Base-by-base conservation (phyloP, 2,888 invertebrate species). In the Unio pictorum region DNA sequence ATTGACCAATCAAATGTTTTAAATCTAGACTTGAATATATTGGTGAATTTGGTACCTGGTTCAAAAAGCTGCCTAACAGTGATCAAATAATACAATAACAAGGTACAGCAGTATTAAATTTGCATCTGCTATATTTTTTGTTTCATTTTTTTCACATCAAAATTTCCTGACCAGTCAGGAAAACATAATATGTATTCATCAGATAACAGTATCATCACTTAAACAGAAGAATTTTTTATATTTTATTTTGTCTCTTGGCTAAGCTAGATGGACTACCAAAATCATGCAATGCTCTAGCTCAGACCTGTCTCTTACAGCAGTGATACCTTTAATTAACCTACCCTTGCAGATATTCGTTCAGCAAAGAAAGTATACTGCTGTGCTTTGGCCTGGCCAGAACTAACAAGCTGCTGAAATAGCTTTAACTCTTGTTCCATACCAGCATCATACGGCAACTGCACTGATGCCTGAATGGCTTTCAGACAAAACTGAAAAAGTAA, bases 331-430 rank as follows among this genome's bases (percentile, higher is more conserved):
- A 28, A 23, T 63, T 26, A 18, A 34, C 59, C 61, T 80, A 89
- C 89, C 84, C 81, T 84, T 23, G 76, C 64, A 57, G 86, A 84
- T 26, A 81, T 73, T 67, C 87, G 72, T 68, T 88, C 85, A 54
- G 88, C 83, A 75, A 88, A 88, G 81, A 89, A 89, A 5, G 86
- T 83, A 71, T 89, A 88, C 76, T 86, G 84, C 71, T 86, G 78
- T n/a, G 87, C 87, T 26, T 66, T 61, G 1, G 88, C 84, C 72
- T 89, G 87, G 11, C 75, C 80, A 15, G 88, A 87, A 1, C 69
- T n/a, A 54, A 81, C 63, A 20, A 88, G 75, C 8, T 82, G 80
- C 11, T 6, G 15, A 34, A 85, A 78, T 30, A 82, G 72, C 34
- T 74, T 69, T 2, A 18, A 26, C 73, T 89, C 88, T 23, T 58